Percentiles rank a stretch among this genome's conserved stretches.
Conservation (phyloP, 1,140 invertebrate genomes). For the Zaprionus ornatus region DNA sequence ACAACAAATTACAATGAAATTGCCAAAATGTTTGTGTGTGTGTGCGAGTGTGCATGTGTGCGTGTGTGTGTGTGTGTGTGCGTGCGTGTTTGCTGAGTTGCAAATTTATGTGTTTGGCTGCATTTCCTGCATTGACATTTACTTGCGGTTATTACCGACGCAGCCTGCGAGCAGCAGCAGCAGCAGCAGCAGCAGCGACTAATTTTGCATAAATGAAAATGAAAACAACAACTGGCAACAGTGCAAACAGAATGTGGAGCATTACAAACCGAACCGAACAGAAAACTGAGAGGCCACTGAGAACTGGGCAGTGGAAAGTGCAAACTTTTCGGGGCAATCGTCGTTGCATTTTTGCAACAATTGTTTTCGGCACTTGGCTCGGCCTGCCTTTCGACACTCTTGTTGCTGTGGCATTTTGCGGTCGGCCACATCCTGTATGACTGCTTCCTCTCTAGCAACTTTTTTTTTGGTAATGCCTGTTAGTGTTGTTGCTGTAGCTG, state of each 20-base stretch:
- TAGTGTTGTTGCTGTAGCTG: not conserved
- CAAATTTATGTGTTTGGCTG: constrained; percentile 65
- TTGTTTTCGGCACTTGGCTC: constrained; percentile 50
- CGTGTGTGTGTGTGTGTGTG: constrained; percentile 14
- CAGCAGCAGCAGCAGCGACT: constrained; percentile 25
- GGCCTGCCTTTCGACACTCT: constrained; percentile 50
- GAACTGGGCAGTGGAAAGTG: not conserved
- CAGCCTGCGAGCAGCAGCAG: constrained; percentile 4
- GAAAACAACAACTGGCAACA: constrained; percentile 32
- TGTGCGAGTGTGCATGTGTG: no score
- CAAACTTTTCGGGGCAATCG: constrained; percentile 1
- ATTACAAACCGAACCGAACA: not conserved
- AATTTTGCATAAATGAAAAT: constrained; percentile 64
- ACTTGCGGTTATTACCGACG: constrained; percentile 74
- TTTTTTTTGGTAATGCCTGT: not conserved
- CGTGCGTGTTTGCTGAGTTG: constrained; percentile 14
- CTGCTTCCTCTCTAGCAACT: constrained; percentile 4
- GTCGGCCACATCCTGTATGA: constrained; percentile 31
- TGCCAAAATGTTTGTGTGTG: constrained; percentile 25
- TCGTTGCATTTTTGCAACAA: constrained; percentile 57
- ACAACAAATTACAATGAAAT: constrained; percentile 78
- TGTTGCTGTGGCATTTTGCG: constrained; percentile 39
- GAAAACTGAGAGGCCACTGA: not conserved
- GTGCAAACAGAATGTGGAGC: constrained; percentile 1
- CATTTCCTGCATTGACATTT: constrained; percentile 77